Base-by-base conservation (phyloP, 2,888 invertebrate species). In the Scotopteryx bipunctaria region DNA sequence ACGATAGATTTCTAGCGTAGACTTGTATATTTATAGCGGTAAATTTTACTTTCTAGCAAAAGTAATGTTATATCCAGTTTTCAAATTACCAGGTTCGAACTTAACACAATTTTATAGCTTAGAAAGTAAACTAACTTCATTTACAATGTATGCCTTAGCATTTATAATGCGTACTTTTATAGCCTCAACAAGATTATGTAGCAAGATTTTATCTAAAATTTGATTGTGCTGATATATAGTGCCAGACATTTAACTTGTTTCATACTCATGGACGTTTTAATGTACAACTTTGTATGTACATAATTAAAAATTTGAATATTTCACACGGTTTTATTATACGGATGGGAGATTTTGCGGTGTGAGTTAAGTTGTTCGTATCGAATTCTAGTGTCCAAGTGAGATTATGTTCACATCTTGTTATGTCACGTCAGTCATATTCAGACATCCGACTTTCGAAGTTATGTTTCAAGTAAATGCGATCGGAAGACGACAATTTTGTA, bases 401-500 rank as follows among this genome's bases (percentile, higher is more conserved):
- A 55, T 61, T 40, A 60, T 54, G 35, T 38, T 60, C 44, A 41
- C 46, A 64, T 64, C 64, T 56, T 51, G 66, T 75, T 72, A 72
- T 69, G 59, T 71, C 67, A 72, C 68, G 62, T 61, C 51, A 11
- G 44, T 49, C 37, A 15, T 55, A 57, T 63, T 62, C 59, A 57
- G 57, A 57, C 49, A 64, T 67, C 52, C 64, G 68, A 70, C 67
- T 75, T 76, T 67, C 69, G 55, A 63, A 57, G 63, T 55, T 62
- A 63, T 61, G 62, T 61, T 63, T 52, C 56, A 56, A 63, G 67
- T 62, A 62, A 57, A 58, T 53, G 57, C 59, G 53, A 73, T 76
- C 68, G 65, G 69, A 71, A 73, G 64, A 60, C 61, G 46, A 60
- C 59, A 59, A 71, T 75, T 71, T 70, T 59, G 58, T 54, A 31